phyloP scores from a whole-genome alignment of 64 coral and sea anemone species.

The Montipora cactus region DNA sequence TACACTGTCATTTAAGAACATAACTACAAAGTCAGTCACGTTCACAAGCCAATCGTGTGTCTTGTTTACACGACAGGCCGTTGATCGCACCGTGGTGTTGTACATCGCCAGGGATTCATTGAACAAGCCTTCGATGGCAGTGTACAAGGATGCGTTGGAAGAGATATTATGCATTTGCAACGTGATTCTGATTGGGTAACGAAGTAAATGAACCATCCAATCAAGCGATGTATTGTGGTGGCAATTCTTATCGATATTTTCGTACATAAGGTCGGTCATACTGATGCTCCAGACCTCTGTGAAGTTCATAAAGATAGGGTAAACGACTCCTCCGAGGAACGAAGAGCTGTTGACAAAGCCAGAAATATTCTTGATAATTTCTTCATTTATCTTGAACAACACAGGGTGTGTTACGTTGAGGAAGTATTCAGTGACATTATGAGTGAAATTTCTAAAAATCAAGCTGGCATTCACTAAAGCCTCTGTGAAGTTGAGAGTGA shows the following conservation, averaged over 20 bases:
- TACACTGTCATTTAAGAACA: constrained; percentile 70
- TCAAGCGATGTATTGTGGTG: constrained; percentile 52
- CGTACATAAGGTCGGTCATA: constrained; percentile 57
- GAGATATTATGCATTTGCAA: constrained; percentile 45
- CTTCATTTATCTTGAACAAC: constrained; percentile 30
- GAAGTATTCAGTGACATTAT: constrained; percentile 75
- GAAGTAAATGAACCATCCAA: constrained; percentile 30
- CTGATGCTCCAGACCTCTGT: constrained; percentile 62
- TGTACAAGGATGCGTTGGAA: constrained; percentile 37
- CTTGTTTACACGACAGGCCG: constrained; percentile 66
- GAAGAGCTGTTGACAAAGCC: constrained; percentile 31
- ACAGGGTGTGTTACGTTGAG: constrained; percentile 64
- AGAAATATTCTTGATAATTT: constrained; percentile 40
- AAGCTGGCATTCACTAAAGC: constrained; percentile 49
- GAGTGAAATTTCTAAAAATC: constrained; percentile 63
- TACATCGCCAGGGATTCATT: constrained; percentile 75
- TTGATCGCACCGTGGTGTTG: constrained; percentile 62
- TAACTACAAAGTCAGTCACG: constrained; percentile 54
- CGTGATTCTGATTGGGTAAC: constrained; percentile 64
- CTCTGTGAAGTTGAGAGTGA: constrained; percentile 36
- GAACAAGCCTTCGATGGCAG: constrained; percentile 55
- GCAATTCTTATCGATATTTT: constrained; percentile 49
- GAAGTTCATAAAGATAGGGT: constrained; percentile 68
- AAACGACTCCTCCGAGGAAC: constrained; percentile 71
- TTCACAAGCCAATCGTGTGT: constrained; percentile 58